A percentile compares a stretch with the other conserved stretches of the same genome.
These are phyloP conservation scores for Drosophila hamatofila DNA, from an alignment of 2,888 invertebrate species.

Conservation along the genomic window DNA sequence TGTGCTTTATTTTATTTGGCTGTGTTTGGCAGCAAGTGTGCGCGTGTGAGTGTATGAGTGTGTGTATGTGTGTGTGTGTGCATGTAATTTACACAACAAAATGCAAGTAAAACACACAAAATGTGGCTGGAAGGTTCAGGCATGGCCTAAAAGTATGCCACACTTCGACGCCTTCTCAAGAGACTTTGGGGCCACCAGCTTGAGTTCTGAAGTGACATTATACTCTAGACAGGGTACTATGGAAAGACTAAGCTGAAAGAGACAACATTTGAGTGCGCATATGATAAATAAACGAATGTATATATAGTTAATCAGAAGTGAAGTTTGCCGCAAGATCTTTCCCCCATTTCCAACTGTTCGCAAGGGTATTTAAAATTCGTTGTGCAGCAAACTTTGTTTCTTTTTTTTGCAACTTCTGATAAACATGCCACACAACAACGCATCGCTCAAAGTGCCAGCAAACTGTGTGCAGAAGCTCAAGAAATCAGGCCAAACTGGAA, in stretches of 20 bases:
- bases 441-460: conserved; percentile 45
- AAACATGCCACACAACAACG: conserved; percentile 42
- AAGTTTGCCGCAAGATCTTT: too few species aligned
- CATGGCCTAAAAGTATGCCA: conserved; percentile 50
- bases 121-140: conserved; percentile 42
- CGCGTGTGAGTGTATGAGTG: conserved; percentile 11
- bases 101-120: conserved; percentile 63
- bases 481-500: conserved; percentile 50
- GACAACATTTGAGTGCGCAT: background rate
- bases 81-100: conserved; percentile 57
- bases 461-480: conserved; percentile 33
- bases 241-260: background rate
- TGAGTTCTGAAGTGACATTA: conserved; percentile 1
- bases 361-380: conserved; percentile 10
- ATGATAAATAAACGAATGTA: background rate
- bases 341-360: background rate
- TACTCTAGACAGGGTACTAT: background rate
- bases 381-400: background rate
- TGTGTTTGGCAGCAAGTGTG: conserved; percentile 41
- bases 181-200: conserved; percentile 24
- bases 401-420: conserved; percentile 16
- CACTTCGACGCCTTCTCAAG: conserved; percentile 47
- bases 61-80: conserved; percentile 18
- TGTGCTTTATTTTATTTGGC: conserved; percentile 55
- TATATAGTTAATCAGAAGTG: background rate